Base-by-base conservation (phyloP, 2,888 invertebrate genomes). In the Ormyrus labotus region DNA sequence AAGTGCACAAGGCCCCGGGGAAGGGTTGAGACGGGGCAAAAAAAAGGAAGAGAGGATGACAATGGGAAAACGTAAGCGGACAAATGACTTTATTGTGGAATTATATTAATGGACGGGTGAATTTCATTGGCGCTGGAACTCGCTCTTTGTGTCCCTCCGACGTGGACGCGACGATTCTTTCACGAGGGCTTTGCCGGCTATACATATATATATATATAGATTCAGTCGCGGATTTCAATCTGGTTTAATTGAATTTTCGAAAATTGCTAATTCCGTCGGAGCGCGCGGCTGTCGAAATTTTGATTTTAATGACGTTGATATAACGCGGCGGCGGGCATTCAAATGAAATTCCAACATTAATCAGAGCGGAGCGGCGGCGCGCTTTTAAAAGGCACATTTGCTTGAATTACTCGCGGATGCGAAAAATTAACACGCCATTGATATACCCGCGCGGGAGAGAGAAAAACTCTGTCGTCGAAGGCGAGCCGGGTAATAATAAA, bases 41-140 rank as follows among this genome's bases (percentile, higher is more conserved):
- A 19, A 63, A 34, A 75, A 55, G 69, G 78, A 57, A 11, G 73
- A 58, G 75, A 51, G n/a, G 77, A 68, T 67, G 78, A 83, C 78
- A 74, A 77, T 76, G 70, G 83, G 81, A 64, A 65, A 58, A 67
- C 61, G 34, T 55, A 60, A 60, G 63, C 74, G 74, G 82, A 78
- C 82, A 82, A 82, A 82, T 82, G 58, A 78, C 80, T 80, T 78
- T 80, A 78, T 75, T 82, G 78, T 72, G 57, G 77, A 67, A 74
- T 69, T 48, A 19, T 71, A 71, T 78, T 71, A 78, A 81, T 73
- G 71, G 48, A 65, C 11, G 69, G 71, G 55, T 76, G 67, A 76
- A 74, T 68, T 61, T 63, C 47, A 50, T 73, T 69, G 50, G 55
- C 57, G 64, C 67, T 55, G 51, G 51, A 71, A 69, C 70, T 57